Conservation (phyloP, 2,888 invertebrate genomes). For the Trilocha varians region DNA sequence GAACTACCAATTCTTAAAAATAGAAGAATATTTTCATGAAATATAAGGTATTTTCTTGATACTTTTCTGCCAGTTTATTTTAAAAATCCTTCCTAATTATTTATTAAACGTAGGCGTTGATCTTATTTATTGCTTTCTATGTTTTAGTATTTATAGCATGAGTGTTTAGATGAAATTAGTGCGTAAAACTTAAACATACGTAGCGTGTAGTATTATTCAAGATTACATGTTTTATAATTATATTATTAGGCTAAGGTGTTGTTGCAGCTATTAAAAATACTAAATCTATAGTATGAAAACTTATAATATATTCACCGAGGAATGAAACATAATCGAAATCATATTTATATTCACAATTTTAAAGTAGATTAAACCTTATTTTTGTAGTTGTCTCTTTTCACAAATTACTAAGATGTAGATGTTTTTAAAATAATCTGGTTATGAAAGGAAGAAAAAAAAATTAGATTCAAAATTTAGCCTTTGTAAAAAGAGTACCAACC, state of each 20-base stretch:
- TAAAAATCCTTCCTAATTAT: background rate
- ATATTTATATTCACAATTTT: too few species aligned
- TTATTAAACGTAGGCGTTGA: too few species aligned
- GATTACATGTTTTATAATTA: conserved; percentile 1
- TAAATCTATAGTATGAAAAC: background rate
- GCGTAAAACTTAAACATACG: background rate
- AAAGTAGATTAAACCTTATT: too few species aligned
- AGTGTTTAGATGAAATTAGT: background rate
- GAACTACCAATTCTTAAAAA: too few species aligned
- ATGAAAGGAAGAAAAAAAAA: background rate
- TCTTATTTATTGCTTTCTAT: too few species aligned
- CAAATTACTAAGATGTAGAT: too few species aligned
- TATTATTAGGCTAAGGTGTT: background rate
- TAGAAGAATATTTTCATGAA: too few species aligned
- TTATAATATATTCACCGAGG: background rate
- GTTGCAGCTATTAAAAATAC: background rate
- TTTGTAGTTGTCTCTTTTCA: too few species aligned
- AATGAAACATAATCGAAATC: too few species aligned
- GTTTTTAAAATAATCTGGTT: too few species aligned
- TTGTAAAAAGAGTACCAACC: background rate
- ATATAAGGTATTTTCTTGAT: too few species aligned
- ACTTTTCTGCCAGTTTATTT: too few species aligned
- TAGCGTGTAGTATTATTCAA: conserved; percentile 1
- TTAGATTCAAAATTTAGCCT: background rate
- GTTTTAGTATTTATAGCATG: background rate